Evolutionary conservation across 2,888 invertebrate species (phyloP).

Genomic region (Ditylenchus weischeri): DNA sequence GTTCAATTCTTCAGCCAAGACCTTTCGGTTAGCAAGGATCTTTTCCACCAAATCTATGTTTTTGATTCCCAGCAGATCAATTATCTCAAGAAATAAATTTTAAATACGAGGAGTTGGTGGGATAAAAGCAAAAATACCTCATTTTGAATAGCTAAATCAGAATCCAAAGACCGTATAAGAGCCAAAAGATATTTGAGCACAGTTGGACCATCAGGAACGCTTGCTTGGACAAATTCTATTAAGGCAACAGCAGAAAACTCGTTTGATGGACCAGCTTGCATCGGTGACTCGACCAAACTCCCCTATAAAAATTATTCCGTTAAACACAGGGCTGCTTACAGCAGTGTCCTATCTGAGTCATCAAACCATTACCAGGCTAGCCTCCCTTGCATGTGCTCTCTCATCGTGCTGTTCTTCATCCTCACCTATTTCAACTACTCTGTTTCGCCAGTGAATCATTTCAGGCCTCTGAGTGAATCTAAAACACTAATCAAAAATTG

Average conservation of each 20-base stretch:
- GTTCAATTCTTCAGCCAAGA: constrained; percentile 5
- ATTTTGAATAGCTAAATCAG: constrained; percentile 9
- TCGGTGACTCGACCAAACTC: neutral
- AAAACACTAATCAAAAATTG: neutral
- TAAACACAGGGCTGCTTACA: no score
- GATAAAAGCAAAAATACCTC: constrained; percentile 5
- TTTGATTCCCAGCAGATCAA: constrained; percentile 13
- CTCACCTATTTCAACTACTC: constrained; percentile 1
- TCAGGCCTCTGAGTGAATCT: neutral
- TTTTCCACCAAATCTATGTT: constrained; percentile 12
- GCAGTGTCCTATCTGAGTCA: no score
- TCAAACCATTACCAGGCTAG: no score
- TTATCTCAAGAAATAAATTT: neutral
- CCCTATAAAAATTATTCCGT: neutral
- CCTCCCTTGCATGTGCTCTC: no score
- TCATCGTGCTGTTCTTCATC: constrained; percentile 2
- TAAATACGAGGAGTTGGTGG: neutral
- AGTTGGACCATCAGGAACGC: neutral
- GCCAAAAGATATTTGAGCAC: constrained; percentile 1
- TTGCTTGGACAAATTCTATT: constrained; percentile 7
- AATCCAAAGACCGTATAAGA: constrained; percentile 3
- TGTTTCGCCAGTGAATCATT: constrained; percentile 9
- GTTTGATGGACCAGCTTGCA: neutral
- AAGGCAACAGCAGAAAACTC: neutral
- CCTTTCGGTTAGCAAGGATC: neutral